These are phyloP conservation scores for Hapalemur alaotrensis DNA, from an alignment of 2,797 vertebrate genomes.

Conservation along the genomic window DNA sequence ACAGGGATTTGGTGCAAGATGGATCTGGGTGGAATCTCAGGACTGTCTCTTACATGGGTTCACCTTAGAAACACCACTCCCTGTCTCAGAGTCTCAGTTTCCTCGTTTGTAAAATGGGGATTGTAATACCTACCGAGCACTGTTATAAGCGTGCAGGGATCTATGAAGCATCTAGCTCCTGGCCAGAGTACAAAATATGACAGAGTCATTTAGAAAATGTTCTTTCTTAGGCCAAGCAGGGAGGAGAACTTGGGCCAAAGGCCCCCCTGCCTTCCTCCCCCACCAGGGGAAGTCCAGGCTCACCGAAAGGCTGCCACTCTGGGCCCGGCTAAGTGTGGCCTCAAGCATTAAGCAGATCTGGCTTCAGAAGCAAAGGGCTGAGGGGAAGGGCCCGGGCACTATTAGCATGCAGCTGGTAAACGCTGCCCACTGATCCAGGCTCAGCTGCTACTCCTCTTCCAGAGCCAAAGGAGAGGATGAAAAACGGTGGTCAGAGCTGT, in stretches of 20 bases:
- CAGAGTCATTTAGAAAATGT: neutral
- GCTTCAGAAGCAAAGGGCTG: neutral
- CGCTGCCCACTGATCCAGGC: slow-evolving; percentile 71
- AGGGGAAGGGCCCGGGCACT: slow-evolving; percentile 8
- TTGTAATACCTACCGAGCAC: accelerated
- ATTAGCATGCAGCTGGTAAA: slow-evolving; percentile 83
- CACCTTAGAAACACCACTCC: neutral
- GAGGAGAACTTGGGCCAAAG: neutral
- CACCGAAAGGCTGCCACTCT: neutral
- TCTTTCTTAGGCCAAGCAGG: neutral
- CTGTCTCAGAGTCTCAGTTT: neutral
- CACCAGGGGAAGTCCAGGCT: neutral
- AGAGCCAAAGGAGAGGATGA: slow-evolving; percentile 74
- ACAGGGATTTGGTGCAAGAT: neutral
- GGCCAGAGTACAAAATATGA: too few species aligned
- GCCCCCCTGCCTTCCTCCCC: neutral
- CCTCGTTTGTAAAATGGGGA: neutral
- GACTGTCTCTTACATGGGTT: too few species aligned
- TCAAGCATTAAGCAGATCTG: slow-evolving; percentile 54
- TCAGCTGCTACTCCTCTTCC: slow-evolving; percentile 79
- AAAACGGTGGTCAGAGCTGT: slow-evolving; percentile 5
- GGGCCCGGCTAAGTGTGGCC: neutral
- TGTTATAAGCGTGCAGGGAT: neutral
- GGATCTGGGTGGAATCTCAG: too few species aligned
- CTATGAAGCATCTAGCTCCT: neutral